phyloP scores from a whole-genome alignment of 2,113 vertebrate species.

The Peromyscus californicus region DNA sequence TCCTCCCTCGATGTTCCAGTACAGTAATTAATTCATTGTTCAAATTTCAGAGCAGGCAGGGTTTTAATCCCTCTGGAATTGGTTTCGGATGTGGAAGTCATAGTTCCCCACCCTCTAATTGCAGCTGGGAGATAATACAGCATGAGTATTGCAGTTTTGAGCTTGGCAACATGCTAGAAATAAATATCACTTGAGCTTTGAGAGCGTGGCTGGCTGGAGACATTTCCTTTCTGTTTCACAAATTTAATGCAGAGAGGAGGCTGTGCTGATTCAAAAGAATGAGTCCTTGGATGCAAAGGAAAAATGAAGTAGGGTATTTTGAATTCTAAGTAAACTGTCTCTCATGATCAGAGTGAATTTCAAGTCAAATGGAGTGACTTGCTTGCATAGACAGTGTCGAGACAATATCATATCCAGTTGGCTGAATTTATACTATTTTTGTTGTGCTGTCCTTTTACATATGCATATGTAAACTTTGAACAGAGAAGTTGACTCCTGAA shows the following conservation, averaged over 20 bases:
- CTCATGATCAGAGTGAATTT: conserved; percentile 72
- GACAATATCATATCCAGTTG: conserved; percentile 73
- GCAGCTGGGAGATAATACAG: conserved; percentile 48
- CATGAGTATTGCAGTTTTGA: conserved; percentile 35
- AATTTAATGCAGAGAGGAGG: conserved; percentile 74
- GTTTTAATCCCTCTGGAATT: conserved; percentile 75
- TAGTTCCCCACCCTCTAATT: conserved; percentile 73
- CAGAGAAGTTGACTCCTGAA: conserved; percentile 73
- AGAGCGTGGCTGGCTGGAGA: conserved; percentile 64
- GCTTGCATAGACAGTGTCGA: conserved; percentile 78
- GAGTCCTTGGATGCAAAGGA: conserved; percentile 54
- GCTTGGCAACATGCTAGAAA: conserved; percentile 56
- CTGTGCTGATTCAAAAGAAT: conserved; percentile 75
- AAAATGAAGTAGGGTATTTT: conserved; percentile 55
- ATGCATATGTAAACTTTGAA: conserved; percentile 81
- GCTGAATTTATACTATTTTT: conserved; percentile 78
- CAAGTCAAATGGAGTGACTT: conserved; percentile 74
- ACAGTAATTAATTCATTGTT: conserved; percentile 77
- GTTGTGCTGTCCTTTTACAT: conserved; percentile 79
- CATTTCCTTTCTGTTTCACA: conserved; percentile 64
- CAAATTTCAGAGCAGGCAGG: conserved; percentile 60
- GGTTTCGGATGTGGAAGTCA: conserved; percentile 61
- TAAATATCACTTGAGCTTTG: conserved; percentile 75
- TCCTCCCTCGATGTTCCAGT: conserved; percentile 48
- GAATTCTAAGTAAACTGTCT: conserved; percentile 81